A percentile compares a stretch with the other conserved stretches of the same genome.
These are phyloP conservation scores for Thalpophila matura DNA, from an alignment of 2,888 invertebrate species.

Conservation along the genomic window DNA sequence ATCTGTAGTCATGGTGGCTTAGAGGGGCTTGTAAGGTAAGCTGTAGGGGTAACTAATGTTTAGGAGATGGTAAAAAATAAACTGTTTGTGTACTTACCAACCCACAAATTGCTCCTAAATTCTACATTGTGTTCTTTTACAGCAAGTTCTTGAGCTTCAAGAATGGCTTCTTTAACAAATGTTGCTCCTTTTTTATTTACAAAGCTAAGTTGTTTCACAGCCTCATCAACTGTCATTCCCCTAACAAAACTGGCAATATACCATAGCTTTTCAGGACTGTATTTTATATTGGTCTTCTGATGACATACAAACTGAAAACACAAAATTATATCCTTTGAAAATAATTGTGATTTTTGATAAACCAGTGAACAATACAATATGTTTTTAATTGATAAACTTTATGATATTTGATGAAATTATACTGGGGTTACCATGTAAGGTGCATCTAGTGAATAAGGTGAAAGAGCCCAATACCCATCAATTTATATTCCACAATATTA, in stretches of 20 bases:
- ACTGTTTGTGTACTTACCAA: conserved; percentile 91
- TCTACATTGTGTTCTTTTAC: conserved; percentile 97
- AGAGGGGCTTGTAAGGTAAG: background rate
- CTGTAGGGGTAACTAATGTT: background rate
- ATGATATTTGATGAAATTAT: too few species aligned
- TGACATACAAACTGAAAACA: conserved; percentile 96
- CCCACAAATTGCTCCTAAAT: conserved; percentile 98
- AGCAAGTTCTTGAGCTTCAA: conserved; percentile 97
- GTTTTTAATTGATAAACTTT: background rate
- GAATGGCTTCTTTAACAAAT: conserved; percentile 94
- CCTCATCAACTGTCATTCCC: conserved; percentile 98
- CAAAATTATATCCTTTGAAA: background rate
- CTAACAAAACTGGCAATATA: conserved; percentile 96
- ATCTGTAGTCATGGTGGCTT: background rate
- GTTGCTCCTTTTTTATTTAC: conserved; percentile 94
- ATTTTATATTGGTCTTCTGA: conserved; percentile 95
- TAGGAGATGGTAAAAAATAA: background rate
- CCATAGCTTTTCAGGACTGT: conserved; percentile 98
- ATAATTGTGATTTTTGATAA: background rate
- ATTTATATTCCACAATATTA: too few species aligned
- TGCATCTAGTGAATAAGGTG: too few species aligned
- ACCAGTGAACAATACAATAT: background rate
- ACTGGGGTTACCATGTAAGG: too few species aligned
- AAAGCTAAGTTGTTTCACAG: conserved; percentile 97
- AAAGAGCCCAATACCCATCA: too few species aligned